Base-by-base conservation (phyloP, 2,888 invertebrate genomes). In the Agapostemon virescens region DNA sequence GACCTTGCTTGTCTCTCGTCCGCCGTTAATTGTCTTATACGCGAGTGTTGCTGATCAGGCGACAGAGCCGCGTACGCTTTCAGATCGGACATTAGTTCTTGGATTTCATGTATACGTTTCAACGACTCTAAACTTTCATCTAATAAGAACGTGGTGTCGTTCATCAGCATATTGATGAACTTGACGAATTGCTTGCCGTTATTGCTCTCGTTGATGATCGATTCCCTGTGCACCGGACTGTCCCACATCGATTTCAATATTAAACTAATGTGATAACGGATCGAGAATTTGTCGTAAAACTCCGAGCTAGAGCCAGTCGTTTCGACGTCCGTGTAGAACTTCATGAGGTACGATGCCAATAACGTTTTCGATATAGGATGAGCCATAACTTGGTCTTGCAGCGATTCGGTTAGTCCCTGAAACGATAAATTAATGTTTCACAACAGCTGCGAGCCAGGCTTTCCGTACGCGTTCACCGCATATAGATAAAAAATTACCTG, bases 281-380 rank as follows among this genome's bases (percentile, higher is more conserved):
- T 99, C 17, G 98, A 98, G 93, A 99, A 99, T 93, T 99, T 99
- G 93, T 99, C 99, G 91, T 99, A 99, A 93, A 99, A 99, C 93
- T 99, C 99, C 49, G 98, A 98, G 93, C 98, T 98, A 87, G 98
- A 97, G 15, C 99, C 99, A 15, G 99, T 99, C 17, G 98, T 97
- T 94, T 99, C 99, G 75, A 99, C 98, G 90, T 98, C 98, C 88
- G 98, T 98, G 93, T 99, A 99, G 94, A 99, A 99, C 93, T 98
- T 98, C 98, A 99, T 98, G 55, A 99, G 94, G 26, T 97, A 96
- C 86, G 98, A 96, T 0, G 98, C 97, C 79, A 99, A 94, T 79
- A 95, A 94, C 4, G 95, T 95, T 89, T 97, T 96, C 9, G 97
- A 96, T 82, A 98, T 94, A 72, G 97, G 97, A 92, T 98, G 98